These are phyloP conservation scores for Brachionus koreanus DNA, from an alignment of 1,140 invertebrate genomes.

Conservation along the genomic window DNA sequence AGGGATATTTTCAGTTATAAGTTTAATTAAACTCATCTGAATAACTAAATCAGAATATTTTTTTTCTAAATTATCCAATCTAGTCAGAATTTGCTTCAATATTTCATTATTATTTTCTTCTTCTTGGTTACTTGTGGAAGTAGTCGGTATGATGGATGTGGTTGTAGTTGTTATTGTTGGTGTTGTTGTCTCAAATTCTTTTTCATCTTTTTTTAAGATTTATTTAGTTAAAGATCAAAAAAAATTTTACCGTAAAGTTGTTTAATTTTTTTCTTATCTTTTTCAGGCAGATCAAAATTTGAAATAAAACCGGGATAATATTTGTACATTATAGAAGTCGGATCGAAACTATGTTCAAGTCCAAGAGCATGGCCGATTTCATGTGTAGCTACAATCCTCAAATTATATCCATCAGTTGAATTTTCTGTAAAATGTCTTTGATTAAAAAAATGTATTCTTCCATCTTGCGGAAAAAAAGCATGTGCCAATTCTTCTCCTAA, in stretches of 20 bases:
- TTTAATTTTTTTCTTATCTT: slow-evolving; percentile 52
- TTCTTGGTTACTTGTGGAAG: no score
- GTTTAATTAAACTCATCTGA: neutral
- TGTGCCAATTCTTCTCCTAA: slow-evolving; percentile 2
- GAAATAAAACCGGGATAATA: slow-evolving; percentile 51
- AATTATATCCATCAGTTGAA: slow-evolving; percentile 3
- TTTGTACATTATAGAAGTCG: slow-evolving; percentile 58
- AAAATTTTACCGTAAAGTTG: slow-evolving; percentile 49
- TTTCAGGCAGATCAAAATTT: slow-evolving; percentile 48
- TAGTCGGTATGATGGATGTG: neutral
- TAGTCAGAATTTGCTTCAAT: neutral
- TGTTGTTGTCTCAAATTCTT: neutral
- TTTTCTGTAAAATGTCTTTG: slow-evolving; percentile 8
- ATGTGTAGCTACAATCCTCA: slow-evolving; percentile 20
- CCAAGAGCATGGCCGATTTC: slow-evolving; percentile 58
- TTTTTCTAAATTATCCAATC: neutral
- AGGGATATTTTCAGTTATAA: neutral
- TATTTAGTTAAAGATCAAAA: neutral
- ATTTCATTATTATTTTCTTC: neutral
- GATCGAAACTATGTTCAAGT: slow-evolving; percentile 56
- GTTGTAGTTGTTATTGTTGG: neutral
- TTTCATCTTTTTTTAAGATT: neutral
- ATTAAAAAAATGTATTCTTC: slow-evolving; percentile 7
- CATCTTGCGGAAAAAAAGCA: neutral
- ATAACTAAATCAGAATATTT: neutral